phyloP scores from a whole-genome alignment of 1,140 invertebrate species.

The Gonatopus flavifemur region DNA sequence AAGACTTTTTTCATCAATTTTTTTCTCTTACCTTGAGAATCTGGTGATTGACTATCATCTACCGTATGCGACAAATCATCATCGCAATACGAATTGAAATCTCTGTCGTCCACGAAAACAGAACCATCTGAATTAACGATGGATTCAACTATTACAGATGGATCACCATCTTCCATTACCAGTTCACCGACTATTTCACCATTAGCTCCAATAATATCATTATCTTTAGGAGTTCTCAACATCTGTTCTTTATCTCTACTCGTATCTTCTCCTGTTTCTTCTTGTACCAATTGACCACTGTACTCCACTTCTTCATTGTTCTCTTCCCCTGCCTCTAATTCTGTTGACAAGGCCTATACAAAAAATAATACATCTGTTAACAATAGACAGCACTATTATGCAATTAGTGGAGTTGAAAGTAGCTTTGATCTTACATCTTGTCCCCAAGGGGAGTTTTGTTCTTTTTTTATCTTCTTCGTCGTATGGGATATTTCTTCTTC shows the following conservation, averaged over 20 bases:
- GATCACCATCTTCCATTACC: constrained; percentile 49
- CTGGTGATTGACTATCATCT: constrained; percentile 36
- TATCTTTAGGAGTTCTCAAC: constrained; percentile 30
- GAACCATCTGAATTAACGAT: constrained; percentile 49
- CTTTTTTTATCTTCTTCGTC: constrained; percentile 52
- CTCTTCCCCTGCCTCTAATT: constrained; percentile 43
- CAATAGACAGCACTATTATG: no score
- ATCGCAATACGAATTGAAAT: constrained; percentile 46
- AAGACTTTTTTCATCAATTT: no score
- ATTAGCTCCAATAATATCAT: constrained; percentile 40
- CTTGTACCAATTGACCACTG: constrained; percentile 39
- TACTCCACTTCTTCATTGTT: constrained; percentile 49
- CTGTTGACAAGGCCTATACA: constrained; percentile 37
- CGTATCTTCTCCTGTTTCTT: constrained; percentile 44
- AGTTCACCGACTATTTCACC: constrained; percentile 50
- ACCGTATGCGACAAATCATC: constrained; percentile 34
- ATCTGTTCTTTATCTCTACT: constrained; percentile 40
- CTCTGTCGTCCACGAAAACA: constrained; percentile 49
- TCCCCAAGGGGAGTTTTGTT: constrained; percentile 44
- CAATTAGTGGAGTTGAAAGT: neutral
- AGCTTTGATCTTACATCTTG: constrained; percentile 43
- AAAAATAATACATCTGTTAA: constrained; percentile 1
- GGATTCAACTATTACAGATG: constrained; percentile 52
- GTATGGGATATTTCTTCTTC: constrained; percentile 55
- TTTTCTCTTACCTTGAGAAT: constrained; percentile 40